Base-by-base conservation (phyloP, 2,113 vertebrate species). In the Oreochromis niloticus region DNA sequence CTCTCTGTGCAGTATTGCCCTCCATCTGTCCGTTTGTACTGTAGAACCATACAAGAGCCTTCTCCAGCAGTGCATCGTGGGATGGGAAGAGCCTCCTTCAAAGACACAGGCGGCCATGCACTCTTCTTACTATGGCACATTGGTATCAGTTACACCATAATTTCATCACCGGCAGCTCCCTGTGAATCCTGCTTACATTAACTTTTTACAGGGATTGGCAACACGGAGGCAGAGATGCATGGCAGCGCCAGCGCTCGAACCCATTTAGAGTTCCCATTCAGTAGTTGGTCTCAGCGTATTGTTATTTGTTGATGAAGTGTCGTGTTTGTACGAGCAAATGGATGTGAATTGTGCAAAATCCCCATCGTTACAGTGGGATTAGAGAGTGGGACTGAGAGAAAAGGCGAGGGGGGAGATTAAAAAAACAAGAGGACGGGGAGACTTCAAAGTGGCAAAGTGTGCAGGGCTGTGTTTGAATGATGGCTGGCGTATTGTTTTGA, bases 111-210 rank as follows among this genome's bases (percentile, higher is more conserved):
- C 90, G 89, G 94, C 93, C 94, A 75, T 89, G 90, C 91, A 73
- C 95, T 94, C 87, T 88, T 89, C 91, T 78, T 84, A 92, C 89
- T 85, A 93, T 95, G 95, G 93, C 94, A 95, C 96, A 90, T 97
- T 97, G 96, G 96, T 95, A 96, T 94, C 95, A 94, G 95, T 97
- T 97, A 96, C 96, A 97, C 92, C 96, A 97, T 95, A 92, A 96
- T 97, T 97, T 97, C 96, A 97, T 97, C 96, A 97, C 95, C 95
- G 93, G 94, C 94, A 93, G 94, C 96, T 96, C 95, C 92, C 93
- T 93, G 94, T 91, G 95, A 96, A 96, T 96, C 95, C 95, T 94
- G 94, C 94, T 95, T 95, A 96, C 96, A 96, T 96, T 96, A 96
- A 96, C 95, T 96, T 97, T 96, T 96, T 95, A 96, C 96, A 95